Conservation (phyloP, 2,888 invertebrate genomes). For the Heteromyza rotundicornis region DNA sequence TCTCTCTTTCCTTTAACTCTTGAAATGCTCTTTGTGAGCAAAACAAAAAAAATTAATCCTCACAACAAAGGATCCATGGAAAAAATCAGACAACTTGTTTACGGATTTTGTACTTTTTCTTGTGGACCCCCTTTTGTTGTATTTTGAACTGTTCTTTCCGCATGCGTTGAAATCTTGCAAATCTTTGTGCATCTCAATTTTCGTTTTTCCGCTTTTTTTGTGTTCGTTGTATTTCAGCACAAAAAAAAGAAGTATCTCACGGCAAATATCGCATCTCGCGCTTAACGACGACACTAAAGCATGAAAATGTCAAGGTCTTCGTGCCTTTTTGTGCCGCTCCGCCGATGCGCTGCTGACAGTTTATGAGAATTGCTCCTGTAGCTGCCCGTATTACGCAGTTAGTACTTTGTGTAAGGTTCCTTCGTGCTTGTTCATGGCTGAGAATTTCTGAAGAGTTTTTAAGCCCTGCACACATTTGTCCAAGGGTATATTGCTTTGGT, state of each 20-base stretch:
- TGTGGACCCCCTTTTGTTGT: neutral
- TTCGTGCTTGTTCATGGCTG: too few relatives aligned
- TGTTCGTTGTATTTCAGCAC: too few relatives aligned
- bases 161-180: too few relatives aligned
- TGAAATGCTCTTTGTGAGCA: too few relatives aligned
- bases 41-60: neutral
- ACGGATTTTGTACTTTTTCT: neutral
- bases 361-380: neutral
- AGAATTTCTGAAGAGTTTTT: too few relatives aligned
- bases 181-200: too few relatives aligned
- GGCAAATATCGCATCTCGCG: neutral
- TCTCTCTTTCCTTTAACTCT: too few relatives aligned
- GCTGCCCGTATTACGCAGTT: neutral
- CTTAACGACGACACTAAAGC: neutral
- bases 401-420: too few relatives aligned
- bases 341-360: neutral
- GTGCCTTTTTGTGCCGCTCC: too few relatives aligned
- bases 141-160: neutral
- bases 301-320: neutral
- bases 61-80: neutral
- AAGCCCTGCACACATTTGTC: neutral
- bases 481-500: too few relatives aligned
- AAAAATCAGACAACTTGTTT: neutral
- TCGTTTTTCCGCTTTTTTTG: too few relatives aligned
- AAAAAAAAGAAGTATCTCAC: neutral